These are phyloP conservation scores for Clinocottus analis DNA, from an alignment of 2,113 vertebrate species.

Conservation along the genomic window DNA sequence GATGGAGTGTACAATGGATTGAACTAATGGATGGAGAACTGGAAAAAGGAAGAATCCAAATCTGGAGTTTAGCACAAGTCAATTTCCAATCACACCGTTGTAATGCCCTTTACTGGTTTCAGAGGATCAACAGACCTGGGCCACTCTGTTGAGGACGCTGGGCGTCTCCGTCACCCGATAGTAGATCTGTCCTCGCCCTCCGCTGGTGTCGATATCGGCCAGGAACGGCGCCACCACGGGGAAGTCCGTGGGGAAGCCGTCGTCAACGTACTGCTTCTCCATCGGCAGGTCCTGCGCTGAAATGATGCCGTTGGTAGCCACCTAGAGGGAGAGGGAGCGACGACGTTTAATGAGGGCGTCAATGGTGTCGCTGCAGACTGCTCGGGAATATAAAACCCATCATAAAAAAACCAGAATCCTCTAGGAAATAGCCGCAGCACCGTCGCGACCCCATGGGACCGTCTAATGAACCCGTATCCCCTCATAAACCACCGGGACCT, in stretches of 20 bases:
- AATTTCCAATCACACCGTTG: not conserved
- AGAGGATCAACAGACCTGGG: slow-evolving; percentile 60
- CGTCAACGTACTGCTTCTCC: slow-evolving; percentile 98
- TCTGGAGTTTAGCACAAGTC: slow-evolving; percentile 7
- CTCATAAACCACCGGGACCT: slow-evolving; percentile 31
- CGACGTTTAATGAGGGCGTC: not conserved
- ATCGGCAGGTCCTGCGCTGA: slow-evolving; percentile 94
- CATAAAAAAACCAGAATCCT: not conserved
- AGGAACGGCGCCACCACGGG: slow-evolving; percentile 94
- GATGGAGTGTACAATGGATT: slow-evolving; percentile 32
- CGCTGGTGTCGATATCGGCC: slow-evolving; percentile 93
- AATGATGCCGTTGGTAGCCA: slow-evolving; percentile 97
- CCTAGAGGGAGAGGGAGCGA: slow-evolving; percentile 77
- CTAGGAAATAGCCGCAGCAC: not conserved
- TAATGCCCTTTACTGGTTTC: not conserved
- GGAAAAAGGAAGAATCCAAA: slow-evolving; percentile 38
- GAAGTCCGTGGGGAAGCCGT: slow-evolving; percentile 95
- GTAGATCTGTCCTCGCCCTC: slow-evolving; percentile 87
- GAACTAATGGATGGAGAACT: slow-evolving; percentile 55
- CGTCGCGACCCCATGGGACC: slow-evolving; percentile 19
- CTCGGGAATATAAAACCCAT: not conserved
- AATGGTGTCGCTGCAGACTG: not conserved
- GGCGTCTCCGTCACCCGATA: slow-evolving; percentile 89
- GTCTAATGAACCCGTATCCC: slow-evolving; percentile 33
- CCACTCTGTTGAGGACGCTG: slow-evolving; percentile 79